phyloP scores from a whole-genome alignment of 2,113 vertebrate genomes.

The Labeo catla region DNA sequence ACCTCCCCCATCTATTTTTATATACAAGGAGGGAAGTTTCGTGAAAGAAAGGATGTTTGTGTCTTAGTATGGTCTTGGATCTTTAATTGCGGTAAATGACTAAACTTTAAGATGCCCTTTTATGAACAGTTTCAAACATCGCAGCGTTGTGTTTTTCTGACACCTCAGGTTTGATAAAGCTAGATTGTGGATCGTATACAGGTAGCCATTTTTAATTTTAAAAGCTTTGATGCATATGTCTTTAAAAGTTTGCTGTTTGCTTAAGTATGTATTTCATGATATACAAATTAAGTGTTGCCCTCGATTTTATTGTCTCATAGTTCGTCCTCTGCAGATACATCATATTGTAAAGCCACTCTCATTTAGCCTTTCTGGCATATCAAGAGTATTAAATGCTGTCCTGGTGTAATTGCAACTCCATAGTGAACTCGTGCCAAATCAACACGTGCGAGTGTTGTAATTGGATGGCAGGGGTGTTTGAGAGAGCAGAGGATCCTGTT shows the following conservation, averaged over 20 bases:
- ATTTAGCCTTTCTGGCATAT: not conserved
- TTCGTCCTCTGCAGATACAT: not conserved
- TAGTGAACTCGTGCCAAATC: not conserved
- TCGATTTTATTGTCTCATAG: not conserved
- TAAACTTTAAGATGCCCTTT: not conserved
- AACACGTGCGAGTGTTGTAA: not conserved
- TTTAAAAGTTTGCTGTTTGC: not conserved
- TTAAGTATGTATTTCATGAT: not conserved
- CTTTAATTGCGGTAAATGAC: not conserved
- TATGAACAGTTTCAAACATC: not conserved
- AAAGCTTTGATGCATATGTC: not conserved
- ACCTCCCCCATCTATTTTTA: conserved; percentile 28
- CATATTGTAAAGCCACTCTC: not conserved
- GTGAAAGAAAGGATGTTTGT: conserved; percentile 17
- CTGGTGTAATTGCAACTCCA: not conserved
- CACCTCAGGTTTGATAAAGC: conserved; percentile 29
- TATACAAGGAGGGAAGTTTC: conserved; percentile 2
- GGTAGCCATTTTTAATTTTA: not conserved
- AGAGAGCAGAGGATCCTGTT: conserved; percentile 61
- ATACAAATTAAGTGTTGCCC: conserved; percentile 9
- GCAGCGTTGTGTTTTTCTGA: conserved; percentile 21
- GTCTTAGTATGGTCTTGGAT: not conserved
- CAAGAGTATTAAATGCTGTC: conserved; percentile 2
- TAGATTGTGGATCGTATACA: conserved; percentile 5
- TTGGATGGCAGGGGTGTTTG: not conserved